phyloP scores from a whole-genome alignment of 1,140 invertebrate species.

The Chironomus striatipennis region DNA sequence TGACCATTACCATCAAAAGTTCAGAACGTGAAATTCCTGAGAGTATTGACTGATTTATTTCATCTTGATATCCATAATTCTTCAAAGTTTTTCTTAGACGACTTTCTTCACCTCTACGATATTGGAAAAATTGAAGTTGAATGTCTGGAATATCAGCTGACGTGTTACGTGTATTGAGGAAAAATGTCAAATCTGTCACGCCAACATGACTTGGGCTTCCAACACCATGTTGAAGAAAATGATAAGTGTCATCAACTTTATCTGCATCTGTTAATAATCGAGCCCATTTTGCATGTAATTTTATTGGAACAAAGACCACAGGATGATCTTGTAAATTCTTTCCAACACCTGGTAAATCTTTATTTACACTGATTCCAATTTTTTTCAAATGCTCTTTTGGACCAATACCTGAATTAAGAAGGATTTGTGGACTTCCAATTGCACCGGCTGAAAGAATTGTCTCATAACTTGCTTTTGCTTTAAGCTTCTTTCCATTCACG shows the following conservation, averaged over 20 bases:
- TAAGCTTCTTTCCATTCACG: conserved; percentile 38
- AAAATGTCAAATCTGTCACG: conserved; percentile 40
- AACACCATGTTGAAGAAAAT: conserved; percentile 40
- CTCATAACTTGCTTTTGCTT: conserved; percentile 48
- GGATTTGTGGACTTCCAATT: conserved; percentile 50
- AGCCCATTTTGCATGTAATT: conserved; percentile 33
- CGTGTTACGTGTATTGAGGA: conserved; percentile 38
- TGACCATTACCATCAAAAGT: conserved; percentile 33
- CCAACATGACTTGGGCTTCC: conserved; percentile 41
- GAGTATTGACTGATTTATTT: background rate
- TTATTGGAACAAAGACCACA: conserved; percentile 37
- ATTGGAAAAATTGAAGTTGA: background rate
- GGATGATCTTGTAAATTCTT: conserved; percentile 59
- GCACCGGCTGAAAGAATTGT: conserved; percentile 55
- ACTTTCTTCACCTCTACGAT: background rate
- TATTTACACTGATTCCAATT: conserved; percentile 45
- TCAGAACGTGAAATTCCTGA: background rate
- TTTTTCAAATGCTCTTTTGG: conserved; percentile 54
- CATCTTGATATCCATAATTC: conserved; percentile 4
- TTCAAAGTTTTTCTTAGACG: background rate
- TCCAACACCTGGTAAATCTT: conserved; percentile 51
- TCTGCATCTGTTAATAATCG: conserved; percentile 32
- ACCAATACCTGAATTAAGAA: conserved; percentile 67
- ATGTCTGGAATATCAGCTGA: background rate
- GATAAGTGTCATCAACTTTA: conserved; percentile 41